Conservation (phyloP, 2,113 vertebrate genomes). For the Eulacestoma nigropectus region DNA sequence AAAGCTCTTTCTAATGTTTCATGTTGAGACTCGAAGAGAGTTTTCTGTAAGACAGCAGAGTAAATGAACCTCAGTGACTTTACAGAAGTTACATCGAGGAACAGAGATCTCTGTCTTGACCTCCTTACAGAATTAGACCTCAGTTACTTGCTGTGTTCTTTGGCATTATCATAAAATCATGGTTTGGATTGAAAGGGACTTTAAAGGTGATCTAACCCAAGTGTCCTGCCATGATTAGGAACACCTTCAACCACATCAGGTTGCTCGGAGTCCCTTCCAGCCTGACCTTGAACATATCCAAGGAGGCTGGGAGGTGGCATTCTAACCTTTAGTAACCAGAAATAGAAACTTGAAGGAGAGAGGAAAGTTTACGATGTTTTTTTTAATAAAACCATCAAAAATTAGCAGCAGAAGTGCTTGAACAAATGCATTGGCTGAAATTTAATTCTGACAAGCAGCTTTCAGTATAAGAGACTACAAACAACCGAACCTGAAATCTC, state of each 20-base stretch:
- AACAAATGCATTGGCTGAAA: background rate
- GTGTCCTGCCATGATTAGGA: background rate
- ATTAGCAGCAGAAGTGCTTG: background rate
- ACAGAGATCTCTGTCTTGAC: background rate
- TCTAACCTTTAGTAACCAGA: background rate
- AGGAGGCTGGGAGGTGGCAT: background rate
- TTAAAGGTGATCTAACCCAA: background rate
- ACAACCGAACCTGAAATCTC: background rate
- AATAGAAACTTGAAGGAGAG: background rate
- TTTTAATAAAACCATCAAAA: background rate
- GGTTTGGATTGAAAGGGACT: background rate
- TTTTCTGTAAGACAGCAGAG: background rate
- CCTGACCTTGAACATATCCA: background rate
- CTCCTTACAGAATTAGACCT: background rate
- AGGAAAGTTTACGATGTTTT: background rate
- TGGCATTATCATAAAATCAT: background rate
- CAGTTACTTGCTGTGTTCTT: background rate
- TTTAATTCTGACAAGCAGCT: background rate
- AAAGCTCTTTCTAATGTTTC: background rate
- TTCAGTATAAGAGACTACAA: background rate
- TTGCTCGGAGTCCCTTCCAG: background rate
- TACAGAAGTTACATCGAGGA: background rate
- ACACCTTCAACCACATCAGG: background rate
- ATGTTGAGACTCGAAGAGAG: background rate
- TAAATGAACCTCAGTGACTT: background rate